A percentile compares a stretch with the other conserved stretches of the same genome.
Conservation (phyloP, 1,140 invertebrate species). For the Cylas formicarius region DNA sequence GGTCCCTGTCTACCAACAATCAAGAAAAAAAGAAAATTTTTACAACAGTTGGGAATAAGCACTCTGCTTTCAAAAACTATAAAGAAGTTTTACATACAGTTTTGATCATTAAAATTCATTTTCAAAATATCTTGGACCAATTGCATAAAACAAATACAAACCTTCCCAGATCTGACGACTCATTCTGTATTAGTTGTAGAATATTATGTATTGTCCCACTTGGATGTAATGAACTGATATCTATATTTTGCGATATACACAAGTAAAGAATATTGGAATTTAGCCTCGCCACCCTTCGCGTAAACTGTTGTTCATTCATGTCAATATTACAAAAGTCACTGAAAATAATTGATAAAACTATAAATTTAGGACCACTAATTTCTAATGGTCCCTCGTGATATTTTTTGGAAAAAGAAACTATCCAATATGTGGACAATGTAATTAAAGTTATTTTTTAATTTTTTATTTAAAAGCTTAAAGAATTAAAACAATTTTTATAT, state of each 20-base stretch:
- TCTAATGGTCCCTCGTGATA: too few relatives aligned
- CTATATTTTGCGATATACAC: conserved; percentile 71
- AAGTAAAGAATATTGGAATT: conserved; percentile 78
- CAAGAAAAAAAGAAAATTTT: conserved; percentile 12
- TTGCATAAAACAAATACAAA: conserved; percentile 33
- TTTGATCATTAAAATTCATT: background rate
- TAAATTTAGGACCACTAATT: too few relatives aligned
- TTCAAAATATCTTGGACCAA: background rate
- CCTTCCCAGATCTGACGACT: conserved; percentile 63
- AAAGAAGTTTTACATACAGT: background rate
- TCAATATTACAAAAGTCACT: conserved; percentile 66
- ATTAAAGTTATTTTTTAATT: too few relatives aligned
- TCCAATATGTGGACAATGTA: too few relatives aligned
- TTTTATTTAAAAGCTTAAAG: too few relatives aligned
- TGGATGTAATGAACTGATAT: conserved; percentile 55
- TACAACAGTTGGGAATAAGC: background rate
- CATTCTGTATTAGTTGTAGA: conserved; percentile 58
- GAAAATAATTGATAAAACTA: too few relatives aligned
- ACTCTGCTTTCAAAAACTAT: background rate
- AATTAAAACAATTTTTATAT: too few relatives aligned
- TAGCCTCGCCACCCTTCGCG: conserved; percentile 63
- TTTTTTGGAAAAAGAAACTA: too few relatives aligned
- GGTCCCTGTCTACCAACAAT: conserved; percentile 50
- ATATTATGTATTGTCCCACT: conserved; percentile 68
- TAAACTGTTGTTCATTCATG: conserved; percentile 64